Percentiles rank a stretch among this genome's conserved stretches.
These are phyloP conservation scores for Anarhynchus alexandrinus DNA, from an alignment of 2,113 vertebrate species.

Conservation along the genomic window DNA sequence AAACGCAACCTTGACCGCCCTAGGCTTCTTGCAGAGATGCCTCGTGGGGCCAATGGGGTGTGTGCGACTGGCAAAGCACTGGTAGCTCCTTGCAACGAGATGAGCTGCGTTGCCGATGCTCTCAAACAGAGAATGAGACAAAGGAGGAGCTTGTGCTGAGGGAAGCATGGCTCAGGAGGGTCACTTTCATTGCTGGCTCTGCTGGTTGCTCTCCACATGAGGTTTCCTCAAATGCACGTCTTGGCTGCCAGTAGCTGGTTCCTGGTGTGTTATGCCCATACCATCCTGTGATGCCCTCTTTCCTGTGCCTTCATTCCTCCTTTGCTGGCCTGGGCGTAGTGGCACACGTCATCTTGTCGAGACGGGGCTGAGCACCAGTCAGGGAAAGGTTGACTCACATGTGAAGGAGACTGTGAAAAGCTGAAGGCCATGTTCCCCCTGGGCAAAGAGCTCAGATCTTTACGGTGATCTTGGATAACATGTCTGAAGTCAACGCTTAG, in stretches of 20 bases:
- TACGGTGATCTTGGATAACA: background rate
- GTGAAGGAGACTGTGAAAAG: background rate
- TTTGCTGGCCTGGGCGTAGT: background rate
- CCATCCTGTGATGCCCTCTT: background rate
- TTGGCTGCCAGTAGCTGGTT: background rate
- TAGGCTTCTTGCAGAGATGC: rapidly evolving
- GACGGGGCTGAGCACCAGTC: background rate
- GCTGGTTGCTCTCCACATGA: background rate
- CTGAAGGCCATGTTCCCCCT: background rate
- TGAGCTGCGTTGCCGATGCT: rapidly evolving
- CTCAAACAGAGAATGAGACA: background rate
- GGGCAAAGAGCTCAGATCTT: background rate
- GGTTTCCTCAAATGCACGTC: background rate
- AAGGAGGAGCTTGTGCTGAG: background rate
- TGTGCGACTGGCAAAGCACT: too few species aligned
- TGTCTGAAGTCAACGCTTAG: background rate
- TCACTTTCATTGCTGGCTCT: background rate
- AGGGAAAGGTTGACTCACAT: background rate
- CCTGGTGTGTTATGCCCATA: background rate
- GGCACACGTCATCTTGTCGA: rapidly evolving
- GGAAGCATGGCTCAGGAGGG: background rate
- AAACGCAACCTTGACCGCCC: rapidly evolving
- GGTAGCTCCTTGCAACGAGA: too few species aligned
- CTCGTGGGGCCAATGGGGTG: rapidly evolving
- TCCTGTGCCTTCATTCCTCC: background rate